Percentiles rank a stretch among this genome's conserved stretches.
Evolutionary conservation across 35 echinoderm and acorn worm genomes (phyloP).

Genomic region (Ptychodera flava): DNA sequence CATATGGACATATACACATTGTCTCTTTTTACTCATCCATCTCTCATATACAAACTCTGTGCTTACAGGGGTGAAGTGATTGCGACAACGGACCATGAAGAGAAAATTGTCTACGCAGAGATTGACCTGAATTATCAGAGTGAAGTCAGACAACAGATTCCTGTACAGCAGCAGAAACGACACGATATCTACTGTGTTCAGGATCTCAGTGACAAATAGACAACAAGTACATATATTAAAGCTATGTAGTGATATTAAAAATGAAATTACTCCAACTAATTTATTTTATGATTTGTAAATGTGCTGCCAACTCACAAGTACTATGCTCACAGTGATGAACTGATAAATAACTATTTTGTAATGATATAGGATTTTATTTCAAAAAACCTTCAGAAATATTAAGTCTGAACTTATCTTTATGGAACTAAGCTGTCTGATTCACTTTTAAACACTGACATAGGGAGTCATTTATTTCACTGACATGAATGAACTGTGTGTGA

Average conservation of each 20-base stretch:
- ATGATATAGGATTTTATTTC: too few relatives aligned
- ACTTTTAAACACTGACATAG: too few relatives aligned
- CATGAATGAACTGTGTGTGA: too few relatives aligned
- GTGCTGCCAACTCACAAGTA: not conserved
- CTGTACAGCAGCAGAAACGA: slow-evolving; percentile 65
- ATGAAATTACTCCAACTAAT: not conserved
- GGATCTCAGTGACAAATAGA: not conserved
- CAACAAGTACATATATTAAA: not conserved
- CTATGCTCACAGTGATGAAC: not conserved
- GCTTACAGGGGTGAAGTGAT: slow-evolving; percentile 82
- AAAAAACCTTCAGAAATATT: too few relatives aligned
- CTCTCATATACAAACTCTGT: too few relatives aligned
- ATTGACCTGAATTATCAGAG: slow-evolving; percentile 42
- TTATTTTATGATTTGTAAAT: not conserved
- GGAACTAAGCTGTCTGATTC: too few relatives aligned
- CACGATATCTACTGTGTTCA: slow-evolving; percentile 45
- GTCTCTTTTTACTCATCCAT: too few relatives aligned
- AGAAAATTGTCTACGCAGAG: slow-evolving; percentile 73
- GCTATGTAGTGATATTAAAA: not conserved
- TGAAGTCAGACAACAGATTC: slow-evolving; percentile 80
- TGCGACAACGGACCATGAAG: slow-evolving; percentile 50
- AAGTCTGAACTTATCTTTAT: too few relatives aligned
- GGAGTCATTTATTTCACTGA: too few relatives aligned
- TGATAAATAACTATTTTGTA: too few relatives aligned
- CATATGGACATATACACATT: too few relatives aligned